Percentiles rank a stretch among this genome's conserved stretches.
Evolutionary conservation across 2,797 vertebrate species (phyloP).

Genomic region (Ptychobarbus kaznakovi): DNA sequence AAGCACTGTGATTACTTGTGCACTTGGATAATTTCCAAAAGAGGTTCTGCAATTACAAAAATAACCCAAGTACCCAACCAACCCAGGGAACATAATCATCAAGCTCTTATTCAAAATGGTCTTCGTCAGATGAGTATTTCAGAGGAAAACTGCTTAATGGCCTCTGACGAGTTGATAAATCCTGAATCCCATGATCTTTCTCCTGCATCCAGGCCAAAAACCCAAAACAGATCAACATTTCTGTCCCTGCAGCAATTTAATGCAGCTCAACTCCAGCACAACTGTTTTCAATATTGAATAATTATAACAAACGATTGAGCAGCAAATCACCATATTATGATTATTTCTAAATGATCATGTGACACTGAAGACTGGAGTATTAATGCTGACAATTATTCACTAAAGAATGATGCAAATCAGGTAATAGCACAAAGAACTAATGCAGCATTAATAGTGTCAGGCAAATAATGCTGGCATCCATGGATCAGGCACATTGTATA

Average conservation of each 20-base stretch:
- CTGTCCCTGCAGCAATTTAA: background rate
- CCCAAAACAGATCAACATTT: background rate
- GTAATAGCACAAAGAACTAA: background rate
- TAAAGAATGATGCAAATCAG: slow-evolving; percentile 10
- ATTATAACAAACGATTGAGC: background rate
- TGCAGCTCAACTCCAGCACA: background rate
- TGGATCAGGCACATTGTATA: background rate
- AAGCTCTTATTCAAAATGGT: slow-evolving; percentile 11
- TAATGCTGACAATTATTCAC: background rate
- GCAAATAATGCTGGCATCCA: background rate
- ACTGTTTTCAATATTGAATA: background rate
- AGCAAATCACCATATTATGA: background rate
- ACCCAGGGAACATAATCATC: slow-evolving; percentile 22
- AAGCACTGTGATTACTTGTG: slow-evolving; percentile 17
- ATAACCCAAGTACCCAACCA: background rate
- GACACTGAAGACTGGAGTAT: background rate
- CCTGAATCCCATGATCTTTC: background rate
- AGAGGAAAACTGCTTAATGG: slow-evolving; percentile 14
- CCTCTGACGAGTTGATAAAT: slow-evolving; percentile 11
- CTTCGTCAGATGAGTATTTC: background rate
- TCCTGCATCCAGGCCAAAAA: background rate
- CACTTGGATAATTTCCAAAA: background rate
- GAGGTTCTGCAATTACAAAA: slow-evolving; percentile 23
- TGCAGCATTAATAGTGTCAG: background rate
- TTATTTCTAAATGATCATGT: background rate